Evolutionary conservation across 2,888 invertebrate genomes (phyloP).

Genomic region (Lomographa bimaculata): DNA sequence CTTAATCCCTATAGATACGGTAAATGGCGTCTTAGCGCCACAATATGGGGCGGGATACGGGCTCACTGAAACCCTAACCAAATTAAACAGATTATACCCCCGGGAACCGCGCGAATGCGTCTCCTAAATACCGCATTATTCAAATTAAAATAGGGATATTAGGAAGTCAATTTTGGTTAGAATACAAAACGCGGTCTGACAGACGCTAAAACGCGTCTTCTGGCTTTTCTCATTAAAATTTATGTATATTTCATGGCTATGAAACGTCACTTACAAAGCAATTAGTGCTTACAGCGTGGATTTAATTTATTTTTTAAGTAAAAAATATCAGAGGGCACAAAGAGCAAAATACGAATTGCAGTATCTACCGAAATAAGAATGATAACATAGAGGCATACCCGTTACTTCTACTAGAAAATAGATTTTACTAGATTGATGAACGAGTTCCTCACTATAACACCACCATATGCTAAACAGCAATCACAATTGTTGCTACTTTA

Average conservation of each 20-base stretch:
- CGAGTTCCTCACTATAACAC: too few relatives aligned
- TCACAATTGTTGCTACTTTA: too few relatives aligned
- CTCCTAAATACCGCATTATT: conserved; percentile 54
- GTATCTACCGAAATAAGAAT: too few relatives aligned
- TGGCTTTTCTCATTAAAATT: conserved; percentile 40
- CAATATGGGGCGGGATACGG: conserved; percentile 34
- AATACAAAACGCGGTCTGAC: conserved; percentile 39
- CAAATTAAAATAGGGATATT: conserved; percentile 56
- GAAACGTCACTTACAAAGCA: conserved; percentile 35
- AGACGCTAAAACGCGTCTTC: conserved; percentile 35
- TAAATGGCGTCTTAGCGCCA: conserved; percentile 26
- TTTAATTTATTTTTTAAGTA: too few relatives aligned
- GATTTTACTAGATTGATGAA: too few relatives aligned
- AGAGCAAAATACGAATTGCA: too few relatives aligned
- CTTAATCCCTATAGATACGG: conserved; percentile 32
- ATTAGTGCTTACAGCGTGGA: conserved; percentile 16
- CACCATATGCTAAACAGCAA: too few relatives aligned
- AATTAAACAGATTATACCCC: conserved; percentile 53
- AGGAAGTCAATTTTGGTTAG: conserved; percentile 49
- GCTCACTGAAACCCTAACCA: conserved; percentile 37
- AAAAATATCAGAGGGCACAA: too few relatives aligned
- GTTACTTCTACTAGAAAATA: too few relatives aligned
- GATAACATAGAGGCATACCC: too few relatives aligned
- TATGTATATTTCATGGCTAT: conserved; percentile 49
- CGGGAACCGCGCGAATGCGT: conserved; percentile 33